Conservation (phyloP, 2,888 invertebrate genomes). For the Oscheius sp. region DNA sequence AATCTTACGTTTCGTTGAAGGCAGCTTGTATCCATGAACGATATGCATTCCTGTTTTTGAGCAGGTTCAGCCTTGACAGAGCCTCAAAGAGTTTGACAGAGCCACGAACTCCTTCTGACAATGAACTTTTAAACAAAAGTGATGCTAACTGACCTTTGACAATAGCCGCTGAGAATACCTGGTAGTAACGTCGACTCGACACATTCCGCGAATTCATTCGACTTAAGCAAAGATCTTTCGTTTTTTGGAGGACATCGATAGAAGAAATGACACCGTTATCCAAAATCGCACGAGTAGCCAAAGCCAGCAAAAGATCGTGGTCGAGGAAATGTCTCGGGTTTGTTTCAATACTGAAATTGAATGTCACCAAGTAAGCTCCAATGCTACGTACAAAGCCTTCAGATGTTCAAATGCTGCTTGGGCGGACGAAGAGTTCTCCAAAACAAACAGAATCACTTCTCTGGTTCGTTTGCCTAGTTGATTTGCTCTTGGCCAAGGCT, state of each 20-base stretch:
- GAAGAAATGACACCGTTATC: background rate
- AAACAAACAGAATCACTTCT: slow-evolving; percentile 6
- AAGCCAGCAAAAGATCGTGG: background rate
- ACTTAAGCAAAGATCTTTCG: background rate
- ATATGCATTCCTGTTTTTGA: background rate
- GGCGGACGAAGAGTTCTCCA: background rate
- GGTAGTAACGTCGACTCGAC: background rate
- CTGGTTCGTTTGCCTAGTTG: background rate
- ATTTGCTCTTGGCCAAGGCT: background rate
- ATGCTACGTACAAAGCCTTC: background rate
- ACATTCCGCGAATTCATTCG: background rate
- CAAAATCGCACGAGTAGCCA: background rate
- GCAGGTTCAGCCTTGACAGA: background rate
- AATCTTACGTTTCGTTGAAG: background rate
- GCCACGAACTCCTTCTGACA: background rate
- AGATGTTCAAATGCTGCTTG: background rate
- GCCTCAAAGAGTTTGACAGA: background rate
- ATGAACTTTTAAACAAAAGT: background rate
- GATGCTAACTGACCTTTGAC: background rate
- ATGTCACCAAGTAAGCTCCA: background rate
- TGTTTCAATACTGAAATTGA: slow-evolving; percentile 1
- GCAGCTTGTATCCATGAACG: slow-evolving; percentile 3
- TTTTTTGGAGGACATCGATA: background rate
- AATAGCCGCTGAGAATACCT: background rate
- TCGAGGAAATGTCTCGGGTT: slow-evolving; percentile 8